Conservation (phyloP, 1,140 invertebrate species). For the Cecropterus lyciades region DNA sequence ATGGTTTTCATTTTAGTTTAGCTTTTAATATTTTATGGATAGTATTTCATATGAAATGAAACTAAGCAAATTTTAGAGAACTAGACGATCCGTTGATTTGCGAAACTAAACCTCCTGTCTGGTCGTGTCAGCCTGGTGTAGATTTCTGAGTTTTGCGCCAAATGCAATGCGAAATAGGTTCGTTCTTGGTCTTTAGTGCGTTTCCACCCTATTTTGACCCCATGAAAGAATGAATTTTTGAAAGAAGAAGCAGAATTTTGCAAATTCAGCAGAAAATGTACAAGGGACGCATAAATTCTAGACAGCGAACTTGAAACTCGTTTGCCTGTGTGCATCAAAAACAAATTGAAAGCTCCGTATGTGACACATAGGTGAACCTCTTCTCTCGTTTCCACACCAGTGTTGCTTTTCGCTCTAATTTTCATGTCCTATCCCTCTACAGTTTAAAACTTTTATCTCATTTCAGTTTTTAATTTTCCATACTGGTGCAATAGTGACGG, state of each 20-base stretch:
- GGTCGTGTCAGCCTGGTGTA: constrained; percentile 12
- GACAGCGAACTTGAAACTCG: no score
- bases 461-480: background rate
- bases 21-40: no score
- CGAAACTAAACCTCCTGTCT: background rate
- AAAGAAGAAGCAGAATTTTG: constrained; percentile 37
- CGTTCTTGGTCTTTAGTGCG: background rate
- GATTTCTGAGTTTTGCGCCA: constrained; percentile 13
- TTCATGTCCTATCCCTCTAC: background rate
- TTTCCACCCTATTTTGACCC: constrained; percentile 10
- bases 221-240: constrained; percentile 16
- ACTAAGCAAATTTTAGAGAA: no score
- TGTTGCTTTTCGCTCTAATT: background rate
- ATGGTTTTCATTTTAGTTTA: no score
- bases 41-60: no score
- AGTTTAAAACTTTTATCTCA: background rate
- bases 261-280: constrained; percentile 39
- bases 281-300: constrained; percentile 30
- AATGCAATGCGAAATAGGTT: background rate
- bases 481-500: constrained; percentile 8
- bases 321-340: no score
- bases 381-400: background rate
- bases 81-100: no score
- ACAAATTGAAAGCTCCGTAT: no score
- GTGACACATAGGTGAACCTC: constrained; percentile 2